Evolutionary conservation across 2,797 vertebrate genomes (phyloP).

Genomic region (Botia almorhae): DNA sequence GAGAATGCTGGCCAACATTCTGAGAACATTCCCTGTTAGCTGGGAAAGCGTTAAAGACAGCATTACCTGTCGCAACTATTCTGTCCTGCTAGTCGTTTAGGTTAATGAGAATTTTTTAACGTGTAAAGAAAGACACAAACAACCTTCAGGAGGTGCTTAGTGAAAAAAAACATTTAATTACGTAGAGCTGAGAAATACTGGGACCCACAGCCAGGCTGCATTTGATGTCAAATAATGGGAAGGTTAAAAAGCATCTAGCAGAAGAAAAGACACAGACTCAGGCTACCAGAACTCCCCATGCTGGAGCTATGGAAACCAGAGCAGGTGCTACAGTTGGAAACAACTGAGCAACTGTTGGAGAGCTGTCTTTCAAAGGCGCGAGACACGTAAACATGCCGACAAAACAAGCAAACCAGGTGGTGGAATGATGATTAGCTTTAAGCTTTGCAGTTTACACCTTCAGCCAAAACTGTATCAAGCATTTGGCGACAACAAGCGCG

Average conservation of each 20-base stretch:
- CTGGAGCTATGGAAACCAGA: not conserved
- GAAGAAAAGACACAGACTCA: not conserved
- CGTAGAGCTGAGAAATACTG: not conserved
- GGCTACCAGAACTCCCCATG: slow-evolving; percentile 11
- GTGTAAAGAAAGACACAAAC: not conserved
- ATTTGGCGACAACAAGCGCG: slow-evolving; percentile 6
- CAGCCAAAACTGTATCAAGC: slow-evolving; percentile 24
- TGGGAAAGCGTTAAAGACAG: not conserved
- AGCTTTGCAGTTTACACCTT: slow-evolving; percentile 16
- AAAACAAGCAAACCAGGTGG: slow-evolving; percentile 40
- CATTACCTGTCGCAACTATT: too few species aligned
- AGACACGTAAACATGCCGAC: not conserved
- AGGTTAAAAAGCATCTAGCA: not conserved
- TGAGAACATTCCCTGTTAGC: too few species aligned
- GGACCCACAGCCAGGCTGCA: not conserved
- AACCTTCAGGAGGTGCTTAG: not conserved
- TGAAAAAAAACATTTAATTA: not conserved
- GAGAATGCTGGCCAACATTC: too few species aligned
- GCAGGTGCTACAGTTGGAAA: slow-evolving; percentile 11
- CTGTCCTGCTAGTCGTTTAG: too few species aligned
- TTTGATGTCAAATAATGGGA: slow-evolving; percentile 5
- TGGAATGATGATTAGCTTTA: slow-evolving; percentile 32
- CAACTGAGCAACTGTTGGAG: slow-evolving; percentile 9
- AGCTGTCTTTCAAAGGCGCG: slow-evolving; percentile 14
- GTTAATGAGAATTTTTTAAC: not conserved